A percentile compares a stretch with the other conserved stretches of the same genome.
Conservation (phyloP, 1,140 invertebrate genomes). For the Heliconius hewitsoni region DNA sequence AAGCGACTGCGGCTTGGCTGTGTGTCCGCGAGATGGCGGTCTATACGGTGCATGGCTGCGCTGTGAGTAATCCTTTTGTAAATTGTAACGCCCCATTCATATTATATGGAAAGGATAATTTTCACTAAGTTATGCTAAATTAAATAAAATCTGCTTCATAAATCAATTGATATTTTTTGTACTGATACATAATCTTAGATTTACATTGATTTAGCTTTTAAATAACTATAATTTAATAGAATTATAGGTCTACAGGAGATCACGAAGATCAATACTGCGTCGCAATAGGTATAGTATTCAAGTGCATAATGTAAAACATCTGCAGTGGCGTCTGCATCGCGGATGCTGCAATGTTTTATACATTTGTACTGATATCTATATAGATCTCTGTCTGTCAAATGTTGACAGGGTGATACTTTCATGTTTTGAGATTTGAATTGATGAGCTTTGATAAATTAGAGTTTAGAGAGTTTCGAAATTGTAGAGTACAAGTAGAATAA, state of each 20-base stretch:
- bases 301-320: constrained; percentile 33
- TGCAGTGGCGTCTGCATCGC: constrained; percentile 30
- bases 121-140: neutral
- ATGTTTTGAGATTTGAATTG: neutral
- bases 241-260: neutral
- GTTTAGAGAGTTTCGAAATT: too few relatives aligned
- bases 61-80: constrained; percentile 61
- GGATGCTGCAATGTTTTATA: constrained; percentile 33
- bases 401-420: neutral
- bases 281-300: constrained; percentile 15
- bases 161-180: neutral
- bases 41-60: constrained; percentile 54
- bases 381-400: constrained; percentile 2
- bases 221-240: neutral
- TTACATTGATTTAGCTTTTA: neutral
- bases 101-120: neutral
- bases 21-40: constrained; percentile 52
- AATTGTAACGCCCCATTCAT: constrained; percentile 23
- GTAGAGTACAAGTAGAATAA: too few relatives aligned
- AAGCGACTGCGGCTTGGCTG: constrained; percentile 58
- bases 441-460: too few relatives aligned
- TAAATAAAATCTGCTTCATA: neutral
- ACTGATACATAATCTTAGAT: neutral
- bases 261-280: constrained; percentile 1
- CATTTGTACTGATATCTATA: constrained; percentile 15